Base-by-base conservation (phyloP, 2,113 vertebrate species). In the Chionodraco myersi region DNA sequence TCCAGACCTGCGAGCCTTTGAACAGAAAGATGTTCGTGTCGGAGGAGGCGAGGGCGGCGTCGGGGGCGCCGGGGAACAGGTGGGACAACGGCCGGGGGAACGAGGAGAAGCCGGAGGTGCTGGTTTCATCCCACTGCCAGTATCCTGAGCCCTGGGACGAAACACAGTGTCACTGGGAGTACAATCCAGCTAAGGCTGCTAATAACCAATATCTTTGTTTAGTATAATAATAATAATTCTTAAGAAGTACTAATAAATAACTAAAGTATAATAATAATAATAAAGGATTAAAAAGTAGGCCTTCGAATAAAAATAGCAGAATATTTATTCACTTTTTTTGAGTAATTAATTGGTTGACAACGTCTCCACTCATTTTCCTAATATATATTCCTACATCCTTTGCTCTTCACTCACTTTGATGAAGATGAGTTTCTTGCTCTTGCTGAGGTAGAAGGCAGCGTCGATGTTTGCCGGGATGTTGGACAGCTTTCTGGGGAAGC, bases 121-220 rank as follows among this genome's bases (percentile, higher is more conserved):
- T 86, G 63, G 94, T 74, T 89, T 97, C 96, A 14, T 97, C 95
- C 96, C 96, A 97, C 76, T 95, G 94, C 96, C 95, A 96, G 84
- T 96, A 96, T 6, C 82, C 87, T 34, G 89, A 92, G 26, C 91
- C 92, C 93, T 95, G 15, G 59, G 65, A 65, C 2, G 5, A 30
- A 30, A 41, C 36, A 41, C 36, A 41, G 5, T 7, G 36, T 6
- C 7, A 41, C 36, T 7, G 36, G 36, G 36, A 41, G 36, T 41
- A 1, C 7, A 41, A 41, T 6, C 5, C 36, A 41, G 6, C 36
- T 41, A 41, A 6, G 36, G 36, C 36, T 41, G 36, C 36, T 6
- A 41, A 41, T 41, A 41, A 41, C 36, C 36, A 41, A 1, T 7
- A 8, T 41, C 36, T 41, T 7, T 41, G 36, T 41, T 7, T 41